Evolutionary conservation across 2,113 vertebrate genomes (phyloP), one percentile per base, ranked within the genome.

Genomic region (Bolborhynchus lineola): DNA sequence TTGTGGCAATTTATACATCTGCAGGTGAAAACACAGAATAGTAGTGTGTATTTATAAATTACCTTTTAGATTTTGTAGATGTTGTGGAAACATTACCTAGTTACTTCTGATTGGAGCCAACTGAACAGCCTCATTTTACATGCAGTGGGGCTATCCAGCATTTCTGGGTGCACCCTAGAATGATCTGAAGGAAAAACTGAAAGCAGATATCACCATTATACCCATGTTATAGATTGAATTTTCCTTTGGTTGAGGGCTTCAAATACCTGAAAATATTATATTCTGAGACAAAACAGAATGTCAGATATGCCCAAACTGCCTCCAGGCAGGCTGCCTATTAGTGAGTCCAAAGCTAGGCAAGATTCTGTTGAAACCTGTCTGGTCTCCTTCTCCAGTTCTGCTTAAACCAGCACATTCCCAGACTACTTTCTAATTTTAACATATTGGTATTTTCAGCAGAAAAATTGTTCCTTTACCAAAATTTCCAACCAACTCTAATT

Each of bases 341-440:
- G 23, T 26, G 42, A 82, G 44, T 82, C 62, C n/a, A 84, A 85
- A 88, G 44, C 53, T 41, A 62, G 44, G 41, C 49, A 92, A 49
- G 16, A 20, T 93, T 88, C 49, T 33, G 24, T 80, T 79, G 59
- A 72, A 94, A 88, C 16, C 5, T 92, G 31, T 80, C 75, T 97
- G 44, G 37, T 57, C 71, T 85, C 39, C 39, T 72, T 84, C 74
- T 85, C 47, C 29, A 11, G 21, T 90, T 92, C 76, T 86, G 44
- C 85, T 94, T 86, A 96, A 92, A 90, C 49, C 52, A 90, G 80
- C 71, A 37, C 68, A 67, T 90, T 92, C 82, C 68, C 41, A 76
- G 71, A 94, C 82, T 49, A 47, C 41, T 80, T 93, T 86, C 70
- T 93, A 93, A 93, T 92, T 93, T 86, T 82, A 80, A 41, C 23